Conservation (phyloP, 2,797 vertebrate species). For the Trachops cirrhosus region DNA sequence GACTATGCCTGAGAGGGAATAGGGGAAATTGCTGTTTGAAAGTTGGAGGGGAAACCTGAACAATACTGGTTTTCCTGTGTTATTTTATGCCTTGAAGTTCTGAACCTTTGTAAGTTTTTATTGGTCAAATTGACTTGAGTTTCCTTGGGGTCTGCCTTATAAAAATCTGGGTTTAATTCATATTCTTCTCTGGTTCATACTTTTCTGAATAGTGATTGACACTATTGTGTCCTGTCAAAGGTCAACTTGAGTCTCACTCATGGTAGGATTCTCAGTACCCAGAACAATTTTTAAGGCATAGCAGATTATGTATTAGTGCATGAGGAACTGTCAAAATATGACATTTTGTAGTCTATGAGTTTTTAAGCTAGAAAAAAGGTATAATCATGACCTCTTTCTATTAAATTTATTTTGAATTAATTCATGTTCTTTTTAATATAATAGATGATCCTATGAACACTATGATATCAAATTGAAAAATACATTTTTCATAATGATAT, state of each 20-base stretch:
- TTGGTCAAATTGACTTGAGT: background rate
- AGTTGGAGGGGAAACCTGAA: background rate
- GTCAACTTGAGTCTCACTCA: background rate
- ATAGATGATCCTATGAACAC: background rate
- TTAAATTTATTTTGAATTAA: background rate
- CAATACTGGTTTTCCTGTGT: background rate
- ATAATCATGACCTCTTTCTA: background rate
- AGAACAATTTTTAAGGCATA: background rate
- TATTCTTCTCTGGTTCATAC: background rate
- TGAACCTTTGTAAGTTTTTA: background rate
- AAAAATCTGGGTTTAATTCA: background rate
- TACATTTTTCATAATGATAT: background rate
- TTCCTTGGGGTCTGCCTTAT: background rate
- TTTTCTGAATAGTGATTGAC: background rate
- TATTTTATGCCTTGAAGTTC: background rate
- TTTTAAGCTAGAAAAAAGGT: background rate
- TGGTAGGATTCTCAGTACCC: background rate
- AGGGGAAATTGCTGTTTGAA: background rate
- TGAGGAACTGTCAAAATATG: background rate
- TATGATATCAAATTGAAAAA: background rate
- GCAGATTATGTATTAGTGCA: background rate
- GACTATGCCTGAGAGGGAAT: fast-evolving
- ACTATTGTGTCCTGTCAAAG: background rate
- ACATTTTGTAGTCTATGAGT: background rate
- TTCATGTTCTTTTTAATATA: background rate